Conservation (phyloP, 37 sponge, comb jelly and placozoan species). For the Dysidea cf. avara region DNA sequence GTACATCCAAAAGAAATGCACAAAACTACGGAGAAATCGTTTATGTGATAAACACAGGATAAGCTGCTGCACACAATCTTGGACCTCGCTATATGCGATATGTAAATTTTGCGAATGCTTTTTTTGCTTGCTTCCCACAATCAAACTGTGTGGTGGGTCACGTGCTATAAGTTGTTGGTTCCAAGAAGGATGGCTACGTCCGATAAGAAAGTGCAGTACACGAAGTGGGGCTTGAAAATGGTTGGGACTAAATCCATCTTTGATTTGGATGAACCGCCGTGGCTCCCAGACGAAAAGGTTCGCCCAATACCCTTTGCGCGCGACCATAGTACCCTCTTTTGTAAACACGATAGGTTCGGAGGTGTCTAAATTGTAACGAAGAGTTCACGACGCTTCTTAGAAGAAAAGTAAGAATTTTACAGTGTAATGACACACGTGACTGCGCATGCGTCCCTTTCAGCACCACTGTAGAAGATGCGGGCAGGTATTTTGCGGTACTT, state of each 20-base stretch:
- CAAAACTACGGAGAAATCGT: too few relatives aligned
- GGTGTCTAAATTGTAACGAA: conserved; percentile 44
- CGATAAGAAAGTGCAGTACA: conserved; percentile 35
- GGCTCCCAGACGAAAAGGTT: conserved; percentile 76
- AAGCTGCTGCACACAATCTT: too few relatives aligned
- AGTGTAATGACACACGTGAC: too few relatives aligned
- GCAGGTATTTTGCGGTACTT: conserved; percentile 61
- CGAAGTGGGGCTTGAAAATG: conserved; percentile 46
- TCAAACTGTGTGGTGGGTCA: too few relatives aligned
- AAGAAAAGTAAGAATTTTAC: conserved; percentile 53
- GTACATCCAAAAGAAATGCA: too few relatives aligned
- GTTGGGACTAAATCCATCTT: conserved; percentile 65
- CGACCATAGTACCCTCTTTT: too few relatives aligned
- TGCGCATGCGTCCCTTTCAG: conserved; percentile 28
- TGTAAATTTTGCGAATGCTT: too few relatives aligned
- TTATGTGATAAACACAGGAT: too few relatives aligned
- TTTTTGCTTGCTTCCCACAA: too few relatives aligned
- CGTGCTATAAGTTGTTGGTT: too few relatives aligned
- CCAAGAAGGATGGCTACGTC: conserved; percentile 29
- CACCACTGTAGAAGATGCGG: conserved; percentile 87
- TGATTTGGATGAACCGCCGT: conserved; percentile 70
- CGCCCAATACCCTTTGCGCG: neutral
- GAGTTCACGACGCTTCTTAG: conserved; percentile 45
- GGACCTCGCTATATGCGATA: too few relatives aligned
- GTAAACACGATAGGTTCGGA: conserved; percentile 33